Evolutionary conservation across 2,797 vertebrate genomes (phyloP).

Genomic region (Lepilemur septentrionalis): DNA sequence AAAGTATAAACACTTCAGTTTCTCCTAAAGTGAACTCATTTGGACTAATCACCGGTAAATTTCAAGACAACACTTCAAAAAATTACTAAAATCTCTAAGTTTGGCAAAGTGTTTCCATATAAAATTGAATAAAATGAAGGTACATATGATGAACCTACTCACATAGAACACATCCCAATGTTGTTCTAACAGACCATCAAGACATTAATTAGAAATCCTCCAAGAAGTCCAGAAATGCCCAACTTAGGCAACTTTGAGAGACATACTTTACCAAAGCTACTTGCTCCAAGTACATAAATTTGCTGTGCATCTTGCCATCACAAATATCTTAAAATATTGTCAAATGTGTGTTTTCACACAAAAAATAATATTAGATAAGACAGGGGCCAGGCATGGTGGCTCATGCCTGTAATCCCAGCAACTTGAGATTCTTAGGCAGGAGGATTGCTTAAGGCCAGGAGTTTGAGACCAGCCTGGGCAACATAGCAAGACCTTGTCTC

Average conservation of each 20-base stretch:
- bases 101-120: background rate
- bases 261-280: background rate
- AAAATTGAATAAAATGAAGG: background rate
- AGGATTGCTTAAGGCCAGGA: background rate
- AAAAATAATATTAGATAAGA: background rate
- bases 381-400: background rate
- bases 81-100: background rate
- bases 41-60: background rate
- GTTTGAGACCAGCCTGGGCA: background rate
- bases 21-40: background rate
- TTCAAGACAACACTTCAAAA: background rate
- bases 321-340: slow-evolving; percentile 18
- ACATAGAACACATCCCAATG: background rate
- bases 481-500: background rate
- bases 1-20: background rate
- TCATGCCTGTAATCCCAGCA: background rate
- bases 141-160: background rate
- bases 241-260: background rate
- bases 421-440: background rate
- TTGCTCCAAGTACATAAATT: background rate
- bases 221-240: background rate
- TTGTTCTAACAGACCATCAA: background rate
- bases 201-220: background rate
- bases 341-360: background rate
- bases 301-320: background rate